These are phyloP conservation scores for Acipenser transmontanus DNA, from an alignment of 2,797 vertebrate species.

Conservation along the genomic window DNA sequence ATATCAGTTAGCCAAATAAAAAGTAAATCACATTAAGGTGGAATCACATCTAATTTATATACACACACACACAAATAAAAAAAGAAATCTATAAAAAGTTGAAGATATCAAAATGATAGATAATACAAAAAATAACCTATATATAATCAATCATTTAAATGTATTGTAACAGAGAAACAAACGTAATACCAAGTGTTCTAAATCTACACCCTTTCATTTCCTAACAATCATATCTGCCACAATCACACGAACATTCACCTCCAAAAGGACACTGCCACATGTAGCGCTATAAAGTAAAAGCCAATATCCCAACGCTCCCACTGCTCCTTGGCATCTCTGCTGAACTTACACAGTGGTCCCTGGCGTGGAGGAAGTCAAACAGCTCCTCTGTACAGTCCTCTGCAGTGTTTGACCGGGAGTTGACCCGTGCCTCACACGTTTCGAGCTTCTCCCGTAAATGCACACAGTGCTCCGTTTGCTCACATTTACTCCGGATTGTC, in stretches of 20 bases:
- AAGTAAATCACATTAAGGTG: too few species aligned
- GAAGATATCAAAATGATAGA: background rate
- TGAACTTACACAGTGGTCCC: constrained; percentile 84
- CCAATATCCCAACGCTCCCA: too few species aligned
- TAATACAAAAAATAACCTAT: background rate
- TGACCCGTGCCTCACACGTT: constrained; percentile 64
- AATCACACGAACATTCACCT: background rate
- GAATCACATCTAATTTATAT: background rate
- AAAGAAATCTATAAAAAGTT: background rate
- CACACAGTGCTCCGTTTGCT: constrained; percentile 68
- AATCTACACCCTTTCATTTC: background rate
- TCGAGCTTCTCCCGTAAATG: constrained; percentile 71
- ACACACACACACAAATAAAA: too few species aligned
- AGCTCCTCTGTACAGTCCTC: constrained; percentile 89
- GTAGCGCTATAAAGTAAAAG: background rate
- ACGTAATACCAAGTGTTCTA: background rate
- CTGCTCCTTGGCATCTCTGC: background rate
- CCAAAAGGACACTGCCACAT: background rate
- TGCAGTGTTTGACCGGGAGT: constrained; percentile 59
- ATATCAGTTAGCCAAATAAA: background rate
- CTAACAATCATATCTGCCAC: too few species aligned
- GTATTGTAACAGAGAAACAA: background rate
- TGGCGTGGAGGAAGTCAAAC: constrained; percentile 84
- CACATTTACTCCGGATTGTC: constrained; percentile 67
- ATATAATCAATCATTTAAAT: background rate